Evolutionary conservation across 2,888 invertebrate species (phyloP).

Genomic region (Tetragonula carbonaria): DNA sequence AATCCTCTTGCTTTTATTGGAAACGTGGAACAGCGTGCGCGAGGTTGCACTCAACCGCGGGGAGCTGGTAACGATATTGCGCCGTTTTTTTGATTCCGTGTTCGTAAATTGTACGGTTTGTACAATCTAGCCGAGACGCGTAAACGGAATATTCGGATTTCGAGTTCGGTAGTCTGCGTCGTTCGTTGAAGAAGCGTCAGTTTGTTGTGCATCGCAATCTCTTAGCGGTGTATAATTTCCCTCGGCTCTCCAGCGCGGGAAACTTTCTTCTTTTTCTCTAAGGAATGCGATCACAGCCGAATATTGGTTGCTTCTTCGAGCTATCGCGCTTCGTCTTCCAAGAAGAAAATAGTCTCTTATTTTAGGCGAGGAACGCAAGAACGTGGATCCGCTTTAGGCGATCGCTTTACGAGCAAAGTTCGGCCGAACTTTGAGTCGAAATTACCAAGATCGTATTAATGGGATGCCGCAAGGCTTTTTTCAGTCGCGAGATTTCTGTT

Average conservation of each 20-base stretch:
- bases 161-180: background rate
- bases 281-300: slow-evolving; percentile 7
- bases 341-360: background rate
- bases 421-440: background rate
- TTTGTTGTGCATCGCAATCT: background rate
- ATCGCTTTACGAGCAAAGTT: background rate
- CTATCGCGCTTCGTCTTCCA: background rate
- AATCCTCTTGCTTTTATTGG: background rate
- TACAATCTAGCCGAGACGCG: background rate
- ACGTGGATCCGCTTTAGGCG: background rate
- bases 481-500: background rate
- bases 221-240: background rate
- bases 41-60: background rate
- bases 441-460: background rate
- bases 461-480: no score
- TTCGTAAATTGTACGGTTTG: background rate
- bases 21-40: slow-evolving; percentile 3
- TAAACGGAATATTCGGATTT: background rate
- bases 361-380: background rate
- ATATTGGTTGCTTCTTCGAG: background rate
- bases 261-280: background rate
- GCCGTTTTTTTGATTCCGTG: background rate
- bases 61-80: background rate
- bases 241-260: background rate
- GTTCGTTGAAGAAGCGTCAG: background rate